Base-by-base conservation (phyloP, 1,140 invertebrate genomes). In the Leptopilina clavipes region DNA sequence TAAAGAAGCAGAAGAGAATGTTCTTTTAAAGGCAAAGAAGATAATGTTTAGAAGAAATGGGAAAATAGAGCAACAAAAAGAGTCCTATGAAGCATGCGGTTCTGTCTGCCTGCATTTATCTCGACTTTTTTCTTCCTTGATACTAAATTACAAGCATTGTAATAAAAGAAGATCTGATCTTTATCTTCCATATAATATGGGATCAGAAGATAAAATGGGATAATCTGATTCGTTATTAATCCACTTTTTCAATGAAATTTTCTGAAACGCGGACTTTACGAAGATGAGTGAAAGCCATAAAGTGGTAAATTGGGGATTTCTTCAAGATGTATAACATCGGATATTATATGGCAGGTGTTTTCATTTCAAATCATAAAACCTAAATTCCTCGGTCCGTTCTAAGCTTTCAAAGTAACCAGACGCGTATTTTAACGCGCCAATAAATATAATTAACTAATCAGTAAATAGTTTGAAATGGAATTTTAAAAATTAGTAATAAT, bases 271-370 rank as follows among this genome's bases (percentile, higher is more conserved):
- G 48, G 25, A 37, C 25, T 65, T 37, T 31, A 65, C 22, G 22
- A 65, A 65, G 59, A 65, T 65, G 22, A 31, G 59, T 31, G 22
- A 6, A 65, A 12, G 59, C 7, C 59, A 65, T 65, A n/a, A 31
- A 73, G 56, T 79, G 40, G 77, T 79, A 79, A 59, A 76, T 79
- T 74, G 74, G 54, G 31, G 71, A 76, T 71, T 79, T 79, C 75
- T 72, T 76, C 59, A 71, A 70, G 70, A 78, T 72, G 74, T 76
- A 78, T 71, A 71, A 31, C 72, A 75, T 44, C 54, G 45, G 59
- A 76, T 79, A 79, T 79, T 79, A 40, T 40, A 70, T 74, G 44
- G 75, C 71, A 77, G 72, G 72, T 79, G 72, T 77, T 79, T 79
- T 74, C 75, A 70, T 79, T 56, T 76, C 65, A 22, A 19, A 19